Evolutionary conservation across 2,888 invertebrate species (phyloP).

Genomic region (Lissocephala sabroskyi): DNA sequence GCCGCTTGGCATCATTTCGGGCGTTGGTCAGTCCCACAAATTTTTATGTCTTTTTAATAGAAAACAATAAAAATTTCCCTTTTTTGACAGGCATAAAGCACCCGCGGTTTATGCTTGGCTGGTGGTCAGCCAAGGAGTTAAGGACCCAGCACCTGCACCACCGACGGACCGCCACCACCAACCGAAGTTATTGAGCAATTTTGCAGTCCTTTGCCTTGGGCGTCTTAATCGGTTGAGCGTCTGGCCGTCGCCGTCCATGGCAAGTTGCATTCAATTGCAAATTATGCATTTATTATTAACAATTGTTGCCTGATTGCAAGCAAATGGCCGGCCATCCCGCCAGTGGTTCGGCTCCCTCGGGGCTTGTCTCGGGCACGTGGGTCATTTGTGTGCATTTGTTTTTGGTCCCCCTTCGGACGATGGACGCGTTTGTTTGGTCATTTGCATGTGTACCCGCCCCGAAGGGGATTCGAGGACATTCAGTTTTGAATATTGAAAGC

Average conservation of each 20-base stretch:
- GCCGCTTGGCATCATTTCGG: no score
- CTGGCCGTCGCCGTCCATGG: constrained; percentile 52
- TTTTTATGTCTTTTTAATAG: constrained; percentile 56
- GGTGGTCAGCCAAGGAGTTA: no score
- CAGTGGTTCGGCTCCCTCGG: constrained; percentile 6
- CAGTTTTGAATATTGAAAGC: constrained; percentile 56
- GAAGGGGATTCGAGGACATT: constrained; percentile 2
- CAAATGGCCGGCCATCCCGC: neutral
- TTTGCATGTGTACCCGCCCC: constrained; percentile 43
- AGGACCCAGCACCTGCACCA: no score
- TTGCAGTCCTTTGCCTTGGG: no score
- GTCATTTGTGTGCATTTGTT: constrained; percentile 62
- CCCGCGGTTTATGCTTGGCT: constrained; percentile 53
- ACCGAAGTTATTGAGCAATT: no score
- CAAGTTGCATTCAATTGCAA: constrained; percentile 60
- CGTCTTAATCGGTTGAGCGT: no score
- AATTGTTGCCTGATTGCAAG: constrained; percentile 59
- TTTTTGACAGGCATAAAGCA: no score
- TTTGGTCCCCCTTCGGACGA: constrained; percentile 21
- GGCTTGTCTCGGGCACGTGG: constrained; percentile 23
- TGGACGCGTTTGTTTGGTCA: constrained; percentile 28
- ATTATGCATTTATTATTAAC: constrained; percentile 66
- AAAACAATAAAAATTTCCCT: constrained; percentile 57
- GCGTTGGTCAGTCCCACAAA: constrained; percentile 17
- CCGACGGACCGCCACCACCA: no score